phyloP scores from a whole-genome alignment of 2,113 vertebrate genomes.

The Campylorhamphus procurvoides region DNA sequence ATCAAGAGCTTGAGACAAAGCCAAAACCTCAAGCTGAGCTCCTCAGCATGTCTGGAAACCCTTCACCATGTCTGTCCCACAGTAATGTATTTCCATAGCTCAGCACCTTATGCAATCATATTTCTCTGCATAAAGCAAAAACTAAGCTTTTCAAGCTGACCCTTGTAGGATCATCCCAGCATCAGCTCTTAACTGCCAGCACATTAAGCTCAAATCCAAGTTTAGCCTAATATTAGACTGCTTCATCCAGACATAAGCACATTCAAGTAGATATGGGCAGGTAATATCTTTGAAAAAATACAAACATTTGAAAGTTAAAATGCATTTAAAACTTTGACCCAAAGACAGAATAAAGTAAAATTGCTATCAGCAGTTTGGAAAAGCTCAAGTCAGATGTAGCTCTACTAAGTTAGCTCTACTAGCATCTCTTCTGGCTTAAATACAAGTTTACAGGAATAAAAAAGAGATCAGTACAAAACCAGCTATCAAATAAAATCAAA shows the following conservation, averaged over 20 bases:
- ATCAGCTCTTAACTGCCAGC: background rate
- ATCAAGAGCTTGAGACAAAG: slow-evolving; percentile 17
- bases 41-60: background rate
- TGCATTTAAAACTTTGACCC: background rate
- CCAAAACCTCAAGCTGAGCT: slow-evolving; percentile 10
- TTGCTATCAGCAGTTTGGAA: background rate
- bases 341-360: background rate
- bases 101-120: background rate
- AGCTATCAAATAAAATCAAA: background rate
- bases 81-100: background rate
- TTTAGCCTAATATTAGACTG: background rate
- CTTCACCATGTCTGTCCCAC: background rate
- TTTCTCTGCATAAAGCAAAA: background rate
- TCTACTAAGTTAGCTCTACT: background rate
- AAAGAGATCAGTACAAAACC: background rate
- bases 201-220: background rate
- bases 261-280: background rate
- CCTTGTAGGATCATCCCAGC: background rate
- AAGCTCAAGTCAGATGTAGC: background rate
- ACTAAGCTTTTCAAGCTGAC: background rate
- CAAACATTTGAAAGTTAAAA: background rate
- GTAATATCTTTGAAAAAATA: background rate
- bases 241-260: background rate
- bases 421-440: background rate
- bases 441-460: background rate